phyloP scores from a whole-genome alignment of 2,797 vertebrate genomes.

The Trichosurus vulpecula region DNA sequence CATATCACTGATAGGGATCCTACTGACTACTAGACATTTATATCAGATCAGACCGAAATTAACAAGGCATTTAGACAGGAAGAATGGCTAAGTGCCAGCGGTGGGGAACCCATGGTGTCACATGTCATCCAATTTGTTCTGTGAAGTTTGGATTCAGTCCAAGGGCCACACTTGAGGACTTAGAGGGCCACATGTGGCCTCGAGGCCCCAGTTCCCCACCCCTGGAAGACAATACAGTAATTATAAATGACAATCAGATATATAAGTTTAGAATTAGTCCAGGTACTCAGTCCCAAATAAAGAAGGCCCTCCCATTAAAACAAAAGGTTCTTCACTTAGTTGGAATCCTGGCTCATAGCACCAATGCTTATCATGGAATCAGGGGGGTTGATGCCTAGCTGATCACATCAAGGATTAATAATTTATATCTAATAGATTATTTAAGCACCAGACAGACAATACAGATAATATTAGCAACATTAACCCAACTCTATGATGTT shows the following conservation, averaged over 20 bases:
- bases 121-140: no score
- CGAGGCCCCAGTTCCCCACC: no score
- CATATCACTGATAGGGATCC: neutral
- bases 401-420: neutral
- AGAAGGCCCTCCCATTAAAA: neutral
- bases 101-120: no score
- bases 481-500: neutral
- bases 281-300: neutral
- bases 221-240: neutral
- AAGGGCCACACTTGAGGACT: no score
- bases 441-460: neutral
- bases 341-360: neutral
- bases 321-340: neutral
- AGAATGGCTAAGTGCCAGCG: no score
- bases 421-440: neutral
- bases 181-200: no score
- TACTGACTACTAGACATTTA: neutral
- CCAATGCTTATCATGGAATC: neutral
- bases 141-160: no score
- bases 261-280: neutral
- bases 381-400: neutral
- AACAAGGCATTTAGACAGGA: neutral
- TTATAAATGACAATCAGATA: neutral
- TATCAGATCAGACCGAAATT: neutral
- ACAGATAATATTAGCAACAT: neutral